phyloP scores from a whole-genome alignment of 2,797 vertebrate species.

The Petrocephalus sullivani region DNA sequence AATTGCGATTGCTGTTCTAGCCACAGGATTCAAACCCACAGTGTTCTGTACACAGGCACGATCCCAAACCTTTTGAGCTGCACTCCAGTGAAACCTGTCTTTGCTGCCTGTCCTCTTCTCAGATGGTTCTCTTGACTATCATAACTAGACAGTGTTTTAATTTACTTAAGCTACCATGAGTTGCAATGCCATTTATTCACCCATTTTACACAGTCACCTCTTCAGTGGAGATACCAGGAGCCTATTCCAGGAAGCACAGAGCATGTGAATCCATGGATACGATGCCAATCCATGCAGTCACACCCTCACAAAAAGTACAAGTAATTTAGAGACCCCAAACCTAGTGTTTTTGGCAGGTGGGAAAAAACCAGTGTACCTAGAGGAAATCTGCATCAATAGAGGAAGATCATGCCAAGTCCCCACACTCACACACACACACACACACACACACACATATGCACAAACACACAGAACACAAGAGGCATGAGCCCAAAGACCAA shows the following conservation, averaged over 20 bases:
- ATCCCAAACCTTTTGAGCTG: not conserved
- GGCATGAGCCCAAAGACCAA: too few relatives aligned
- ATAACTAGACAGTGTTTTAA: not conserved
- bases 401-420: not conserved
- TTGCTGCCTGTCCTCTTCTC: not conserved
- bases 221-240: not conserved
- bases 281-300: not conserved
- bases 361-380: not conserved
- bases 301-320: not conserved
- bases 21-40: not conserved
- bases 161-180: not conserved
- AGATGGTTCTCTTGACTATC: not conserved
- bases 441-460: not conserved
- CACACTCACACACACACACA: not conserved
- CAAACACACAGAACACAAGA: not conserved
- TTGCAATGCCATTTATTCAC: not conserved
- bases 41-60: not conserved
- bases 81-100: not conserved
- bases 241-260: not conserved
- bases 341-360: not conserved
- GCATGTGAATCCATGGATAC: not conserved
- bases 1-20: not conserved
- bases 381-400: not conserved
- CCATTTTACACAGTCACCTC: not conserved
- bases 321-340: not conserved